Evolutionary conservation across 2,797 vertebrate species (phyloP).

Genomic region (Gambelia wislizenii): DNA sequence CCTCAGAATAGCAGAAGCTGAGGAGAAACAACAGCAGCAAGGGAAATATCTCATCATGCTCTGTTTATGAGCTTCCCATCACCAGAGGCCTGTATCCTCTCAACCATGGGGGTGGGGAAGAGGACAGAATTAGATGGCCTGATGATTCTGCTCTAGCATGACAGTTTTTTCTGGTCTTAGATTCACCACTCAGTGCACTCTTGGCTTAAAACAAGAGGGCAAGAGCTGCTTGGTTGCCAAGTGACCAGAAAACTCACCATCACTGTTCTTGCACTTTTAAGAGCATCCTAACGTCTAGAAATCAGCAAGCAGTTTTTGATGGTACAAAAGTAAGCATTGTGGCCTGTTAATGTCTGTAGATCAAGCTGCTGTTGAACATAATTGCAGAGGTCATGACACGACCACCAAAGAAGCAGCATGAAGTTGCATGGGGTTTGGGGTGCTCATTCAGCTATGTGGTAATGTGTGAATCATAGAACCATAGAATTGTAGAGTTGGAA

Average conservation of each 20-base stretch:
- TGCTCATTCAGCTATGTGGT: background rate
- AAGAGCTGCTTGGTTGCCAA: too few relatives aligned
- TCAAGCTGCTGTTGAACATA: background rate
- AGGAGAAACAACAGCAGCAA: background rate
- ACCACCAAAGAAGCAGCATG: background rate
- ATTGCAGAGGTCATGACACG: background rate
- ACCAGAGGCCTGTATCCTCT: too few relatives aligned
- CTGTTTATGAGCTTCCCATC: background rate
- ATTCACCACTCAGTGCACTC: too few relatives aligned
- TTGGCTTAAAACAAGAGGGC: too few relatives aligned
- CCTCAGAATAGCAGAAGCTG: too few relatives aligned
- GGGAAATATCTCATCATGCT: background rate
- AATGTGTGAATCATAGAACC: too few relatives aligned
- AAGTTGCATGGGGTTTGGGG: background rate
- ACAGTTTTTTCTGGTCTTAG: background rate
- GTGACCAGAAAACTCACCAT: background rate
- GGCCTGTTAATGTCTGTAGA: background rate
- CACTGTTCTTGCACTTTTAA: background rate
- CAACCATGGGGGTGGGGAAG: background rate
- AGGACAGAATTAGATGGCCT: background rate
- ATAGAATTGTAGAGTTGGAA: too few relatives aligned
- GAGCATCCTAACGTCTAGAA: background rate
- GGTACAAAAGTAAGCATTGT: background rate
- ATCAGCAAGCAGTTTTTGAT: background rate
- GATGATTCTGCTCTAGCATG: background rate